A percentile compares a stretch with the other conserved stretches of the same genome.
Conservation (phyloP, 2,888 invertebrate genomes). For the Catocala nupta region DNA sequence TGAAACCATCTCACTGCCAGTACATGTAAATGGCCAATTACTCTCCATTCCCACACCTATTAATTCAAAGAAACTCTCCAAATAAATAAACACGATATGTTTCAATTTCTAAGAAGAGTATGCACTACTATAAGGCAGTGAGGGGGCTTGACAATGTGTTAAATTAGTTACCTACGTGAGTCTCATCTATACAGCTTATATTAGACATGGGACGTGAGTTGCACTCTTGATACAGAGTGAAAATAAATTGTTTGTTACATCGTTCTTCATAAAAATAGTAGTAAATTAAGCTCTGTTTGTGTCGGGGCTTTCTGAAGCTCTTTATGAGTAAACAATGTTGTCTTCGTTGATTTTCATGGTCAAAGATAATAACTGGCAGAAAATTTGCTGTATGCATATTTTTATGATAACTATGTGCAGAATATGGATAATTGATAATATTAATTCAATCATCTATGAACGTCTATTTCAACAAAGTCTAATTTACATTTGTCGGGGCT, state of each 20-base stretch:
- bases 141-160: constrained; percentile 69
- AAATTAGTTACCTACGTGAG: constrained; percentile 77
- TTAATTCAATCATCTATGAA: too few species aligned
- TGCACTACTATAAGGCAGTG: constrained; percentile 36
- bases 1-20: not conserved
- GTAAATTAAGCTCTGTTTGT: constrained; percentile 13
- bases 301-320: constrained; percentile 4
- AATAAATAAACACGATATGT: constrained; percentile 43
- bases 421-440: too few species aligned
- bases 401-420: too few species aligned
- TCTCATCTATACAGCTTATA: constrained; percentile 66
- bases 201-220: constrained; percentile 53
- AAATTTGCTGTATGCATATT: too few species aligned
- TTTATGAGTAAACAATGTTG: not conserved
- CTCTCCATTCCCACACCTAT: not conserved
- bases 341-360: too few species aligned
- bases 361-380: too few species aligned
- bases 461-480: too few species aligned
- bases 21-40: constrained; percentile 4
- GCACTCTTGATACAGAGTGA: constrained; percentile 45
- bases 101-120: constrained; percentile 68
- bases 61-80: constrained; percentile 13
- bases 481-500: too few species aligned
- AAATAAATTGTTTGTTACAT: constrained; percentile 44
- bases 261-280: constrained; percentile 28